phyloP scores from a whole-genome alignment of 2,797 vertebrate species.

The Paedocypris micromegethes region DNA sequence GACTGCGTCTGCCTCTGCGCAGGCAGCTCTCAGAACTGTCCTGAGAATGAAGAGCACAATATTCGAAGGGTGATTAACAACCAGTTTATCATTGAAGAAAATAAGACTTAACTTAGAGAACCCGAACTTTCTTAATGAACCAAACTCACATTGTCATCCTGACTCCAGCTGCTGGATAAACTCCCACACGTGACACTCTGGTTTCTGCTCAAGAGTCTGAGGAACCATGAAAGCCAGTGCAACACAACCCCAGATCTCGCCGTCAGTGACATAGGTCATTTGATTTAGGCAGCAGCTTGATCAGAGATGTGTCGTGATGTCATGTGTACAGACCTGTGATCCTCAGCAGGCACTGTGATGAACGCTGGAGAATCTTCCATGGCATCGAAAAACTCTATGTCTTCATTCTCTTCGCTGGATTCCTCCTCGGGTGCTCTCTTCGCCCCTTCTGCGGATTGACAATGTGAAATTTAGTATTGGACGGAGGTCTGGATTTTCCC shows the following conservation, averaged over 20 bases:
- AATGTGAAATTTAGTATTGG: slow-evolving; percentile 10
- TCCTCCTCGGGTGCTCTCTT: slow-evolving; percentile 77
- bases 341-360: slow-evolving; percentile 85
- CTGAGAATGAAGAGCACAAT: slow-evolving; percentile 41
- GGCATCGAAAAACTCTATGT: slow-evolving; percentile 94
- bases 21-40: slow-evolving; percentile 60
- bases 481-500: not conserved
- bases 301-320: not conserved
- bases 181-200: slow-evolving; percentile 75
- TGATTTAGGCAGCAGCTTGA: not conserved
- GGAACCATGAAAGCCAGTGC: slow-evolving; percentile 4
- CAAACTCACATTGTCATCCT: slow-evolving; percentile 78
- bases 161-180: slow-evolving; percentile 80
- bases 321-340: slow-evolving; percentile 72
- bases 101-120: too few relatives aligned
- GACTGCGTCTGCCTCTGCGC: slow-evolving; percentile 71
- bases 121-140: not conserved
- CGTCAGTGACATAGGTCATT: too few relatives aligned
- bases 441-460: slow-evolving; percentile 55
- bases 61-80: too few relatives aligned
- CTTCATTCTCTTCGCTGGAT: slow-evolving; percentile 94
- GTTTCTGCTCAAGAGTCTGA: slow-evolving; percentile 73
- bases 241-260: too few relatives aligned
- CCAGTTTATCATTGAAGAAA: too few relatives aligned
- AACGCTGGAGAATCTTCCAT: slow-evolving; percentile 94